These are phyloP conservation scores for Cydia strobilella DNA, from an alignment of 1,140 invertebrate species.

Conservation along the genomic window DNA sequence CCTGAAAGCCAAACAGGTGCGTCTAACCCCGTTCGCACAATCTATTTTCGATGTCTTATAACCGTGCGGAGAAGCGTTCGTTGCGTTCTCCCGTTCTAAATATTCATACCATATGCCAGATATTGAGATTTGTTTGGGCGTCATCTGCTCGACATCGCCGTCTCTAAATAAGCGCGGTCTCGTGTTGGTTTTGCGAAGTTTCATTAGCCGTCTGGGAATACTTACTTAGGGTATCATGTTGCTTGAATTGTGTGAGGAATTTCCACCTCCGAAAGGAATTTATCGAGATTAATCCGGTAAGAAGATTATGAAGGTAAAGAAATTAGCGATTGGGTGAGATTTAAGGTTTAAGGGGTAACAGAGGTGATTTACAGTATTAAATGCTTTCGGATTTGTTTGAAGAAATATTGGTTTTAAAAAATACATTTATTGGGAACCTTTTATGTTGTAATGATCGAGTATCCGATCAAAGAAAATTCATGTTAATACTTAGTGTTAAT, in stretches of 20 bases:
- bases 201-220: slow-evolving; percentile 72
- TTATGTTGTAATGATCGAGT: slow-evolving; percentile 5
- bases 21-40: slow-evolving; percentile 79
- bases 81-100: slow-evolving; percentile 72
- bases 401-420: slow-evolving; percentile 28
- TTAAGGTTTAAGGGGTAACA: slow-evolving; percentile 30
- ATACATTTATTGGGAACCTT: slow-evolving; percentile 23
- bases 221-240: slow-evolving; percentile 69
- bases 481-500: slow-evolving; percentile 14
- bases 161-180: slow-evolving; percentile 71
- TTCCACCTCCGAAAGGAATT: slow-evolving; percentile 48
- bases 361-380: slow-evolving; percentile 30
- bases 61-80: slow-evolving; percentile 66
- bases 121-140: slow-evolving; percentile 78
- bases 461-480: slow-evolving; percentile 9
- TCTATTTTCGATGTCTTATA: slow-evolving; percentile 79
- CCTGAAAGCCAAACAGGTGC: slow-evolving; percentile 77
- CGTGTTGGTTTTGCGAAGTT: slow-evolving; percentile 70
- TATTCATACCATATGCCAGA: slow-evolving; percentile 78
- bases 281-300: slow-evolving; percentile 40
- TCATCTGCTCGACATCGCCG: slow-evolving; percentile 73
- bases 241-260: slow-evolving; percentile 63
- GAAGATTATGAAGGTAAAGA: slow-evolving; percentile 41
- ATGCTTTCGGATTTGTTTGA: slow-evolving; percentile 24
- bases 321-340: slow-evolving; percentile 37